Base-by-base conservation (phyloP, 1,140 invertebrate genomes). In the Drosophila kanapiae region DNA sequence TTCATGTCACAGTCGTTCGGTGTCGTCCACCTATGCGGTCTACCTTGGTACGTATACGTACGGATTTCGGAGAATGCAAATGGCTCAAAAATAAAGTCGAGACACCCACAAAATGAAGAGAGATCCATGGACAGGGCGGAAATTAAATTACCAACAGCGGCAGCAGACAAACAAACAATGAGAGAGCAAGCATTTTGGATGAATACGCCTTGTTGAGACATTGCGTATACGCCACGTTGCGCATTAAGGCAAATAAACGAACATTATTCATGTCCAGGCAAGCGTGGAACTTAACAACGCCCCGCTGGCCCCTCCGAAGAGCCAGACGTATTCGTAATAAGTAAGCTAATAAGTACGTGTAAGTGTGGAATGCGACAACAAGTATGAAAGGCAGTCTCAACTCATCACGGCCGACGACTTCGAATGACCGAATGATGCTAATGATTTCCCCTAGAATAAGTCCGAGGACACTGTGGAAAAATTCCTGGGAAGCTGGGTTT, bases 201-300 rank as follows among this genome's bases (percentile, higher is more conserved):
- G 65, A 33, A 86, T 78, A 67, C 45, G 37, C 38, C 47, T 43
- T 54, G 49, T 43, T 56, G 35, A 51, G 57, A 80, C 77, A 59
- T 65, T 84, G 80, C 84, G 84, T 87, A 87, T 88, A 87, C 81
- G 84, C 84, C 72, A 83, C 77, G 84, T 65, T 80, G 76, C 68
- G 71, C 80, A 88, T 80, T 65, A 75, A 84, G 64, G 63, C 69
- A 88, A 88, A 83, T 83, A 88, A 78, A 62, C 77, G 59, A 58
- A 69, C 63, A 83, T 88, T 88, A 83, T 88, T 84, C 69, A 65
- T 81, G 85, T 75, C 47, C 84, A 83, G 48, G 64, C 83, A 83
- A 60, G 72, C 84, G 80, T 88, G 64, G 58, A 83, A 83, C 77
- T 82, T 63, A 62, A 67, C 59, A 42, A 62, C 45, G 33, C 61